Base-by-base conservation (phyloP, 2,113 vertebrate genomes). In the Hypanus sabinus region DNA sequence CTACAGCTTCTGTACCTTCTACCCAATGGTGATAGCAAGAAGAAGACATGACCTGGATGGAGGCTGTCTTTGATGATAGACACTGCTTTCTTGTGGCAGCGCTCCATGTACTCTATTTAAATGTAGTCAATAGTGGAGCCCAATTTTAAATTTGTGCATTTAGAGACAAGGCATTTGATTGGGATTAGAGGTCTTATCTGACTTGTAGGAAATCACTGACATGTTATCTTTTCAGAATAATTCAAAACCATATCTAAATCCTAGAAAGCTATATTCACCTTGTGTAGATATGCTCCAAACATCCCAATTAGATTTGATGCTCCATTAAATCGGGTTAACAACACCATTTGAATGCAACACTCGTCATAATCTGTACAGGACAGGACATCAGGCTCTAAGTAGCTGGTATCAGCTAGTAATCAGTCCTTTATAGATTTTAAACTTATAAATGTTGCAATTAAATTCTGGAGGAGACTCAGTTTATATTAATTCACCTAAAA, bases 251-350 rank as follows among this genome's bases (percentile, higher is more conserved):
- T 33, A 90, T 88, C 16, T 62, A 62, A 88, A 27, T 16, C 68
- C 68, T 70, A 10, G 60, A 30, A 16, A 90, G 62, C 85, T 33
- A 18, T 33, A 90, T 33, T 90, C 85, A 90, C 60, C 57, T 33
- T 90, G 85, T 68, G n/a, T 62, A 90, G 60, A 90, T 33, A 62
- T 90, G 60, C 65, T 90, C 85, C 60, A 90, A 90, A n/a, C 30
- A 88, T n/a, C 62, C 27, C 27, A 27, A 60, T 60, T 88, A n/a
- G 27, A 27, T 88, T 88, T 88, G 83, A 87, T 60, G 57, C 83
- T 88, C 57, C 27, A 62, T n/a, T 27, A 60, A 90, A 36, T 68
- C 16, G 85, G n/a, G 62, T 18, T 30, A 90, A 7, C 30, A 90
- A 90, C 65, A 62, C n/a, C 14, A 90, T 46, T 46, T 3, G 46